These are phyloP conservation scores for Meliscaeva auricollis DNA, from an alignment of 2,888 invertebrate genomes.

Conservation along the genomic window DNA sequence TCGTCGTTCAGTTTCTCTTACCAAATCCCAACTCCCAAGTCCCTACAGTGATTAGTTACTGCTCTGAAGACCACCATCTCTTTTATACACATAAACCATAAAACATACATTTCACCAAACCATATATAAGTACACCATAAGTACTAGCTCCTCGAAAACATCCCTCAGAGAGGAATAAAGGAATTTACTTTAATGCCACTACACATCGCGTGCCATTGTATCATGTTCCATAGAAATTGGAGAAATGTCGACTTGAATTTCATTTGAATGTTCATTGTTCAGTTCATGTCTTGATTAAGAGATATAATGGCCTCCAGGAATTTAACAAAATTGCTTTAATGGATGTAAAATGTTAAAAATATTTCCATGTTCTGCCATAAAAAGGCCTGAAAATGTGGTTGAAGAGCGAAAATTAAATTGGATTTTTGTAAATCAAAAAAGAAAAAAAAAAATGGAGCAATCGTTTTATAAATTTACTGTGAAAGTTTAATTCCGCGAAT, in stretches of 20 bases:
- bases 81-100: not conserved
- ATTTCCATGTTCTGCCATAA: conserved; percentile 6
- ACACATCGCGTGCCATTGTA: conserved; percentile 33
- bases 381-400: not conserved
- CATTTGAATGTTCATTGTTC: conserved; percentile 43
- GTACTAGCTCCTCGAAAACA: not conserved
- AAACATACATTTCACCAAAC: conserved; percentile 25
- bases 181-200: conserved; percentile 16
- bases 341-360: conserved; percentile 48
- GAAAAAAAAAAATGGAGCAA: not conserved
- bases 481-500: not conserved
- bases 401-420: not conserved
- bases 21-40: not conserved
- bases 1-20: not conserved
- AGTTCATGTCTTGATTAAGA: conserved; percentile 57
- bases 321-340: conserved; percentile 43
- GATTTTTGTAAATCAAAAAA: conserved; percentile 9
- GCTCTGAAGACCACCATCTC: conserved; percentile 9
- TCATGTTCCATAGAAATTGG: conserved; percentile 10
- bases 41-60: conserved; percentile 18
- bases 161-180: not conserved
- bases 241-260: conserved; percentile 32
- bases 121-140: not conserved
- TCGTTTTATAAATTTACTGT: conserved; percentile 8
- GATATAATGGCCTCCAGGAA: conserved; percentile 34